Evolutionary conservation across 92 coral and sea anemone genomes (phyloP).

Genomic region (Palythoa heliodiscus): DNA sequence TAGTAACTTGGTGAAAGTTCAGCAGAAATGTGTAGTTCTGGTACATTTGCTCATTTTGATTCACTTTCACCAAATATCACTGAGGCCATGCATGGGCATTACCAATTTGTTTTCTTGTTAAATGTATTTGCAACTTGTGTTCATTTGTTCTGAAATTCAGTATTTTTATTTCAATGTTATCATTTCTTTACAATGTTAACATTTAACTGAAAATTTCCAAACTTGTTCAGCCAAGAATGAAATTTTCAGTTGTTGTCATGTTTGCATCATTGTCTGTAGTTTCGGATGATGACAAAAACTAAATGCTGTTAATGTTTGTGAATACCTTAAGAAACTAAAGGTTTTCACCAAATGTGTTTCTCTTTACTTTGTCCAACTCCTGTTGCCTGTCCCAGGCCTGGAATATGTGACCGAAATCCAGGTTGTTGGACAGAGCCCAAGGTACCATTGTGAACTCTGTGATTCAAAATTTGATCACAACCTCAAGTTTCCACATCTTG

Average conservation of each 20-base stretch:
- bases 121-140: too few relatives aligned
- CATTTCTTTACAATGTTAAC: background rate
- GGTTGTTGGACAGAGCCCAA: slow-evolving; percentile 98
- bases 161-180: background rate
- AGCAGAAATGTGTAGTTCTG: too few relatives aligned
- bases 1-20: too few relatives aligned
- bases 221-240: background rate
- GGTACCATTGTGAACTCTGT: slow-evolving; percentile 98
- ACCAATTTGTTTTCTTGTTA: too few relatives aligned
- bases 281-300: background rate
- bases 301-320: background rate
- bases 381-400: slow-evolving; percentile 90
- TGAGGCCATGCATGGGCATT: too few relatives aligned
- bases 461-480: slow-evolving; percentile 99
- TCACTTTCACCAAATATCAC: too few relatives aligned
- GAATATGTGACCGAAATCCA: slow-evolving; percentile 99
- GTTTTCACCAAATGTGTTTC: slow-evolving; percentile 44
- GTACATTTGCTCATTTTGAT: too few relatives aligned
- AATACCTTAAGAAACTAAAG: slow-evolving; percentile 35
- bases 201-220: background rate
- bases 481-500: slow-evolving; percentile 99
- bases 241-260: slow-evolving; percentile 1
- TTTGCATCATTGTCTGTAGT: background rate
- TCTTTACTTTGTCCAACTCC: slow-evolving; percentile 39
- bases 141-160: too few relatives aligned